Conservation (phyloP, 2,113 vertebrate genomes). For the Chloebia gouldiae region DNA sequence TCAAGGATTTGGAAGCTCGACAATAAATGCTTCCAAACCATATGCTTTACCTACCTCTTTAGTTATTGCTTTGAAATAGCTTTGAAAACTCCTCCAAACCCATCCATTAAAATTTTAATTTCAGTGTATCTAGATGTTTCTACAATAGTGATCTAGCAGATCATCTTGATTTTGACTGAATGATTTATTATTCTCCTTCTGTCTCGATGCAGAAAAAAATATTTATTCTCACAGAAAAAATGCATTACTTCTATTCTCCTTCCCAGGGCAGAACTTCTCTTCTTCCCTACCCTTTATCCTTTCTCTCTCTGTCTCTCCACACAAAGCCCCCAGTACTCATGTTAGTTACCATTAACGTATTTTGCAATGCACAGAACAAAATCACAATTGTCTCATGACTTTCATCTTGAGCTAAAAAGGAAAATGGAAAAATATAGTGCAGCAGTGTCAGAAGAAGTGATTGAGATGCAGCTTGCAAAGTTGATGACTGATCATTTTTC, state of each 20-base stretch:
- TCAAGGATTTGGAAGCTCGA: not conserved
- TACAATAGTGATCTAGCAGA: slow-evolving; percentile 1
- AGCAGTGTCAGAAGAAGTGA: not conserved
- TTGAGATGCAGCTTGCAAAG: not conserved
- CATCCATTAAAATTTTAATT: not conserved
- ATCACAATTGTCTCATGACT: slow-evolving; percentile 11
- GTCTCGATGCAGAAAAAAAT: not conserved
- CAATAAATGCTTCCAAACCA: not conserved
- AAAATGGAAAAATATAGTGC: not conserved
- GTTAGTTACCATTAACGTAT: not conserved
- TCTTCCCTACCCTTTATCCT: not conserved
- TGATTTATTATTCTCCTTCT: not conserved
- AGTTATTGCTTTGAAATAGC: not conserved
- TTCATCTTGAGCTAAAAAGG: slow-evolving; percentile 35
- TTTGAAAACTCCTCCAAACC: not conserved
- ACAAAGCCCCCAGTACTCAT: not conserved
- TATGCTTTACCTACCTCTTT: not conserved
- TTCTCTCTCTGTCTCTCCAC: not conserved
- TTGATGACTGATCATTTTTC: not conserved
- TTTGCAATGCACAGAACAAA: slow-evolving; percentile 22
- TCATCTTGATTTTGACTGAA: not conserved
- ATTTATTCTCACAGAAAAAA: not conserved
- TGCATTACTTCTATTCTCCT: not conserved
- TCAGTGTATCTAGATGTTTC: not conserved
- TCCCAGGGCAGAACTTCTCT: not conserved